Evolutionary conservation across 2,888 invertebrate species (phyloP).

Genomic region (Odiellus spinosus): DNA sequence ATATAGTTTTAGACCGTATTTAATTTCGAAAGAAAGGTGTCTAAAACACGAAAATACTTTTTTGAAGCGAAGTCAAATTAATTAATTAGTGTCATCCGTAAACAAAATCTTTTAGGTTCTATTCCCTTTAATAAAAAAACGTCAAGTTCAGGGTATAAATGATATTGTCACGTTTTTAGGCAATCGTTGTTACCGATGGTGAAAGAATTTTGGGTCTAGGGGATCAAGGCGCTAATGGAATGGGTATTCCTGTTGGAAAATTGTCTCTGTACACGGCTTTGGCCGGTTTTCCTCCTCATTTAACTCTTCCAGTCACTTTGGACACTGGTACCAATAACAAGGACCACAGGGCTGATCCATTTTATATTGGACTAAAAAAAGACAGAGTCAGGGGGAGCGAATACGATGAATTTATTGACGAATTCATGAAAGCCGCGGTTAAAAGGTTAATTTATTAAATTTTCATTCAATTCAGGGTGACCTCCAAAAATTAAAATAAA

Average conservation of each 20-base stretch:
- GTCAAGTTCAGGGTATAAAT: no score
- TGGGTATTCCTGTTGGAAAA: slow-evolving; percentile 98
- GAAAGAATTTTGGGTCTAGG: slow-evolving; percentile 95
- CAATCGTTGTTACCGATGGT: slow-evolving; percentile 61
- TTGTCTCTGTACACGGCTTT: slow-evolving; percentile 90
- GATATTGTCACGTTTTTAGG: no score
- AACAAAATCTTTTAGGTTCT: no score
- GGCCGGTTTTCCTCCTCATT: slow-evolving; percentile 87
- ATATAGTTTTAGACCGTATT: no score
- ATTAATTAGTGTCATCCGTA: no score
- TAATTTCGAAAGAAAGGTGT: no score
- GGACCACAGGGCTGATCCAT: slow-evolving; percentile 70
- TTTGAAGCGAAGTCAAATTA: no score
- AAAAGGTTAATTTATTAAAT: slow-evolving; percentile 30
- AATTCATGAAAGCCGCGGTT: slow-evolving; percentile 88
- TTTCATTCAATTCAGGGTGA: no score
- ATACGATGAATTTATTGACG: slow-evolving; percentile 88
- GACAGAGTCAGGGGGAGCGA: slow-evolving; percentile 59
- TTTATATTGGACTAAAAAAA: slow-evolving; percentile 85
- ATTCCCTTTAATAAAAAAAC: no score
- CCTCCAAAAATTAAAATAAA: no score
- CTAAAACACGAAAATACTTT: no score
- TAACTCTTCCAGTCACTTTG: slow-evolving; percentile 82
- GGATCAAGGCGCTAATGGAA: slow-evolving; percentile 91
- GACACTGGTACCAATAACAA: slow-evolving; percentile 88